phyloP scores from a whole-genome alignment of 1,140 invertebrate genomes.

The Delia radicum region DNA sequence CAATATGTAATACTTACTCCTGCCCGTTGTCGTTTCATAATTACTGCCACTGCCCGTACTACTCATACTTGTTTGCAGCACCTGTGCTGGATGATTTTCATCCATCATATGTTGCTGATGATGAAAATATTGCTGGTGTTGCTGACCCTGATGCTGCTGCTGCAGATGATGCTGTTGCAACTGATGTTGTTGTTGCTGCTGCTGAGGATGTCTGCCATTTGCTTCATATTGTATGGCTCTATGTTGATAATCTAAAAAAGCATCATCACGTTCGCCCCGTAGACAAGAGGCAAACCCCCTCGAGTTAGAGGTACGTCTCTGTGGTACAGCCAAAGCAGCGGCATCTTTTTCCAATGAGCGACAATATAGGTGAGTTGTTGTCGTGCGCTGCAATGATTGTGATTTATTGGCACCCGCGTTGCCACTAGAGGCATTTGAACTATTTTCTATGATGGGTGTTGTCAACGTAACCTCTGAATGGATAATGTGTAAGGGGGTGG shows the following conservation, averaged over 20 bases:
- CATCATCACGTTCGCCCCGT: constrained; percentile 51
- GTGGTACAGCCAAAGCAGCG: constrained; percentile 4
- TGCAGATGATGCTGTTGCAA: neutral
- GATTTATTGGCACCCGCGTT: constrained; percentile 30
- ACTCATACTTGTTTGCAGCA: constrained; percentile 14
- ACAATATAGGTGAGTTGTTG: constrained; percentile 30
- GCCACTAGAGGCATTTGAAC: neutral
- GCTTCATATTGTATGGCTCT: constrained; percentile 34
- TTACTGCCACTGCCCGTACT: neutral
- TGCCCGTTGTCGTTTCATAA: constrained; percentile 17
- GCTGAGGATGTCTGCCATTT: constrained; percentile 39
- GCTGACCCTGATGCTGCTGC: neutral
- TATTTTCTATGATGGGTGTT: constrained; percentile 26
- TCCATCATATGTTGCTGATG: neutral
- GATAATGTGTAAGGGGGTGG: constrained; percentile 36
- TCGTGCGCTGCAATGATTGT: constrained; percentile 35
- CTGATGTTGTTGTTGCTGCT: neutral
- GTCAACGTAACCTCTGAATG: constrained; percentile 32
- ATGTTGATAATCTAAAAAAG: constrained; percentile 39
- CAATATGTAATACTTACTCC: constrained; percentile 13
- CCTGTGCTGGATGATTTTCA: constrained; percentile 7
- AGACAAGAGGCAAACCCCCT: constrained; percentile 51
- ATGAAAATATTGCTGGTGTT: neutral
- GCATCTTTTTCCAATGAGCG: constrained; percentile 33
- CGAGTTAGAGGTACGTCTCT: constrained; percentile 39